These are phyloP conservation scores for Gymnosoma rotundatum DNA, from an alignment of 2,888 invertebrate genomes.

Conservation along the genomic window DNA sequence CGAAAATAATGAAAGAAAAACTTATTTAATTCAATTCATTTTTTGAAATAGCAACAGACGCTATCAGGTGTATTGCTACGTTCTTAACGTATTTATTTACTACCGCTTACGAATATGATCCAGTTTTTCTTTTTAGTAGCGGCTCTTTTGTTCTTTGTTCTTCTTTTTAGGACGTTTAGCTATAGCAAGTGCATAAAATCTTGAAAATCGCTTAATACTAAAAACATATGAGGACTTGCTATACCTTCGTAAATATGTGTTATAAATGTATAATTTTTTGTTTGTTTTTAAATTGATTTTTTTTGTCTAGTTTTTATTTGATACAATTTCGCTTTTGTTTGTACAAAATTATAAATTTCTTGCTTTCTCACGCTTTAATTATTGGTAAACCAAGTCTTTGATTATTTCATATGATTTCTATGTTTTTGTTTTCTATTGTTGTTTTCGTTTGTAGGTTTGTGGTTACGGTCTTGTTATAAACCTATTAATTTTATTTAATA, in stretches of 20 bases:
- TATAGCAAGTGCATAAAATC: conserved; percentile 55
- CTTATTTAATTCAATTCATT: conserved; percentile 10
- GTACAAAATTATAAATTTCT: conserved; percentile 60
- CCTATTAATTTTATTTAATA: conserved; percentile 74
- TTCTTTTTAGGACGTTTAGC: conserved; percentile 2
- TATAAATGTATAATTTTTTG: conserved; percentile 25
- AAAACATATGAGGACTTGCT: not conserved
- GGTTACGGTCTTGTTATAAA: conserved; percentile 76
- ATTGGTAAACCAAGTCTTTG: not conserved
- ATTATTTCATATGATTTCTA: not conserved
- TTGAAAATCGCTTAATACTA: conserved; percentile 7
- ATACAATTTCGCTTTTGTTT: conserved; percentile 36
- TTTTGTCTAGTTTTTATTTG: conserved; percentile 17
- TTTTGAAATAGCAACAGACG: conserved; percentile 21
- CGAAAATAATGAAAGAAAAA: conserved; percentile 60
- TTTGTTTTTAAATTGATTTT: conserved; percentile 35
- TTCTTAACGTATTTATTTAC: not conserved
- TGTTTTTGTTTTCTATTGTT: conserved; percentile 27
- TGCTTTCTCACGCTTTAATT: conserved; percentile 67
- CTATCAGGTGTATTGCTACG: conserved; percentile 59
- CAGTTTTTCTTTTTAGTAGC: conserved; percentile 38
- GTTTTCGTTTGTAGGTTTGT: conserved; percentile 39
- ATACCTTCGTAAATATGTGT: conserved; percentile 1
- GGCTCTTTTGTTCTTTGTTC: conserved; percentile 37
- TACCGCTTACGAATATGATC: conserved; percentile 40